A percentile compares a stretch with the other conserved stretches of the same genome.
Conservation (phyloP, 2,888 invertebrate species). For the Marronus borbonicus region DNA sequence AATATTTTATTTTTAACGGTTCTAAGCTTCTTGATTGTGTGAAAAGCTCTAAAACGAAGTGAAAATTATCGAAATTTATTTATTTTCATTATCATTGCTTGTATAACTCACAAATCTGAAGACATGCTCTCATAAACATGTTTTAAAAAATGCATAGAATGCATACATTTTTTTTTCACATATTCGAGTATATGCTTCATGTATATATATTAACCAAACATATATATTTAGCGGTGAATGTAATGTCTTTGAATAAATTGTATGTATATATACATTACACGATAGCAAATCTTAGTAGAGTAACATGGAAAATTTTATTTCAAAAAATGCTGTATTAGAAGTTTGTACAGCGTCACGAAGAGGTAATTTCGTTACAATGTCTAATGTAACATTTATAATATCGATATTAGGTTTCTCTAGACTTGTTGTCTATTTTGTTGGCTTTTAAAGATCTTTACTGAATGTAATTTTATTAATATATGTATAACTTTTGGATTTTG, state of each 20-base stretch:
- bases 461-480: neutral
- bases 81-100: too few relatives aligned
- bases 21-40: too few relatives aligned
- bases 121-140: too few relatives aligned
- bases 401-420: neutral
- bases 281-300: conserved; percentile 5
- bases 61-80: too few relatives aligned
- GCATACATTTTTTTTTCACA: too few relatives aligned
- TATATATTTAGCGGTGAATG: conserved; percentile 18
- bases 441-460: neutral
- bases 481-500: neutral
- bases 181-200: conserved; percentile 15
- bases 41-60: too few relatives aligned
- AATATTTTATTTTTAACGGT: too few relatives aligned
- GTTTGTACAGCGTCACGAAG: conserved; percentile 12
- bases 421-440: conserved; percentile 25
- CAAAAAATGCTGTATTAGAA: neutral
- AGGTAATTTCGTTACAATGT: conserved; percentile 17
- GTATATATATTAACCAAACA: conserved; percentile 12
- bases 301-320: conserved; percentile 3
- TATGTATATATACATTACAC: conserved; percentile 4
- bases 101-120: too few relatives aligned
- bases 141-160: too few relatives aligned
- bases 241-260: conserved; percentile 20
- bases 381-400: conserved; percentile 16